Base-by-base conservation (phyloP, 2,797 vertebrate genomes). In the Linurgus olivaceus region DNA sequence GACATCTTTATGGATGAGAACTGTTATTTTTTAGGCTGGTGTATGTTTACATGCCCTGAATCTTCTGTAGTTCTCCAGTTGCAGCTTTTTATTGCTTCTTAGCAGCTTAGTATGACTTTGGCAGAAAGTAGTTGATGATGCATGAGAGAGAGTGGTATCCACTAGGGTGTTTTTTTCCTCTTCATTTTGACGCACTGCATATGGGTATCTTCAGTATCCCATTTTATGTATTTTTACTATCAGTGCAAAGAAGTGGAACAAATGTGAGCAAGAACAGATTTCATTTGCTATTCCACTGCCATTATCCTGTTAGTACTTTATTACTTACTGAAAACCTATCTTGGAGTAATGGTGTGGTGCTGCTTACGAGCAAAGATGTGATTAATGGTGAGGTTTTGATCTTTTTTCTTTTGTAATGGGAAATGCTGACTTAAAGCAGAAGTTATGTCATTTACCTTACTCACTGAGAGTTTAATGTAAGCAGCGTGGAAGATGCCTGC, bases 261-360 rank as follows among this genome's bases (percentile, higher is more conserved):
- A 95, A 95, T 95, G 93, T 84, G 88, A 84, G 62, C 70, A 88
- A 84, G 95, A 93, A 90, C 3, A 17, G 86, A 93, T 95, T 92
- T 94, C 82, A 90, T 95, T 94, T 95, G 92, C 92, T 91, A 58
- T 95, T 95, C 76, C 51, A 70, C 54, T 92, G 66, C 90, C 71
- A 84, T 96, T 96, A 96, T 92, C 92, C 90, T 92, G 76, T 95
- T 96, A 95, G 94, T 48, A 40, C 70, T 95, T 95, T 88, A 95
- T 90, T 95, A 94, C 75, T 83, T 90, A 75, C 75, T 88, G 73
- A 78, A 95, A 93, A 47, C n/a, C 84, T 93, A n/a, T 93, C 88
- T 95, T 16, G 45, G 47, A 94, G 92, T 94, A 95, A 94, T 81
- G 82, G 54, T 62, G 55, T 78, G 86, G 48, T 83, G 67, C 73